Base-by-base conservation (phyloP, 2,113 vertebrate species). In the Brienomyrus longianalis region DNA sequence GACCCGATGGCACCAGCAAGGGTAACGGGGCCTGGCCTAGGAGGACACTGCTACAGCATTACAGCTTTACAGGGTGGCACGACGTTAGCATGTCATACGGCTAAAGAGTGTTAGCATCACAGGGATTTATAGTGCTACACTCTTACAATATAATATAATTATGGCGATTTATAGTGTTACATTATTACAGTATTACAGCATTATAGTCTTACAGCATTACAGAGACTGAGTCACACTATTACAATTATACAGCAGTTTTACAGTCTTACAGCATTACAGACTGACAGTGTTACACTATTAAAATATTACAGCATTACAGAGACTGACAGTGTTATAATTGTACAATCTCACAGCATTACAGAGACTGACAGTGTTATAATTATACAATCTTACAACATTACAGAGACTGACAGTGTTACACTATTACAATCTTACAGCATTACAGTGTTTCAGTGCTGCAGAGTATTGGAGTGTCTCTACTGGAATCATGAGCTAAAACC, bases 1-100 rank as follows among this genome's bases (percentile, higher is more conserved):
- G 97, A 0, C 97, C 97, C 0, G 98, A 98, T 0, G 97, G 97
- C 88, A 97, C 97, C 95, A 98, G 98, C 95, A 98, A 98, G 97
- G 98, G 98, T 95, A 89, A 47, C 23, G 17, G 3, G 52, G 85
- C 5, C 39, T 8, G 39, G 83, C 83, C 39, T n/a, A 48, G 83
- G 83, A 84, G 7, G 19, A 43, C 77, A 83, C 6, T 23, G 15
- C 8, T 47, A 83, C 17, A 39, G 77, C 35, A 13, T 43, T 48
- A 83, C 45, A 48, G 80, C 3, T 0, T 9, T 23, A 31, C 66
- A 35, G 0, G 2, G 35, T 5, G 35, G 13, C 17, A 48, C 1
- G 3, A 10, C 17, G 8, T 48, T 84, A 84, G 35, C 80, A 19
- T 77, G 27, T 77, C 70, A 39, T 17, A 5, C 3, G 3, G 15